phyloP scores from a whole-genome alignment of 2,888 invertebrate genomes.

The Sisyra terminalis region DNA sequence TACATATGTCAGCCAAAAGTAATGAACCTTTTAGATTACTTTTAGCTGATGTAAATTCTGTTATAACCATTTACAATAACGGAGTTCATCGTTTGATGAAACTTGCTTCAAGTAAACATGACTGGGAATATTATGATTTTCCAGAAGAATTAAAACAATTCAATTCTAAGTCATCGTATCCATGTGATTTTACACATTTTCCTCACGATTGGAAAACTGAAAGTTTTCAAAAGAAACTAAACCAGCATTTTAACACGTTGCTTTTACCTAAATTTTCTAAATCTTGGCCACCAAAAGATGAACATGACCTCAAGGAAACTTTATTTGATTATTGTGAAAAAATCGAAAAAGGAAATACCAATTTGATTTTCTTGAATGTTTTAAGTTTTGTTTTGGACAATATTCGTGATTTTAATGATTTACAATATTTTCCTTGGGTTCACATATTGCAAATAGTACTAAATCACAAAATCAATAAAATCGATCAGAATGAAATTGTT shows the following conservation, averaged over 20 bases:
- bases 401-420: constrained; percentile 10
- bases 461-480: constrained; percentile 31
- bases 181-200: constrained; percentile 51
- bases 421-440: constrained; percentile 29
- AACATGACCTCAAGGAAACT: constrained; percentile 28
- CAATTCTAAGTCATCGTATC: constrained; percentile 31
- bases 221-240: constrained; percentile 32
- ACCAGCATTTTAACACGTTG: constrained; percentile 33
- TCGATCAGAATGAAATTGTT: constrained; percentile 18
- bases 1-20: constrained; percentile 26
- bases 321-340: constrained; percentile 33
- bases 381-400: constrained; percentile 25
- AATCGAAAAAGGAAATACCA: constrained; percentile 31
- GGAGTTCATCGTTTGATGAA: constrained; percentile 45
- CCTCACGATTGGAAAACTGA: constrained; percentile 38
- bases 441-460: constrained; percentile 36
- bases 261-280: constrained; percentile 33
- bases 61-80: constrained; percentile 47
- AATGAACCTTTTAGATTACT: constrained; percentile 28
- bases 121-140: constrained; percentile 42
- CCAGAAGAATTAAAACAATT: constrained; percentile 44
- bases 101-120: constrained; percentile 39
- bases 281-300: constrained; percentile 29
- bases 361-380: constrained; percentile 32
- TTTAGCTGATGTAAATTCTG: constrained; percentile 35